Evolutionary conservation across 2,797 vertebrate genomes (phyloP), one percentile per base, ranked within the genome.

Genomic region (Hafferia zeledoni): DNA sequence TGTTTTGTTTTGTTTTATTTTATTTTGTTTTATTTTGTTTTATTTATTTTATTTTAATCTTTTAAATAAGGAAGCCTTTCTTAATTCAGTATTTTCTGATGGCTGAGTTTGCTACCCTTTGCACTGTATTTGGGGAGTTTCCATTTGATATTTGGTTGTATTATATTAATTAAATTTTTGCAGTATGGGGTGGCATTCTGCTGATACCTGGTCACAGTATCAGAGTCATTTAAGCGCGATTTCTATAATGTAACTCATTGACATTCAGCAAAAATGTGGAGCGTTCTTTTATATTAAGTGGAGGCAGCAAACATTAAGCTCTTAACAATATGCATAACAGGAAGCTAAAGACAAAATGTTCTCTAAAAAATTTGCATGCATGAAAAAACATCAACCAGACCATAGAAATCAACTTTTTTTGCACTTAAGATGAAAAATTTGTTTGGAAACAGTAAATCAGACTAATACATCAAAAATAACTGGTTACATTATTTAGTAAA

Each of bases 281-380:
- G 43, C 95, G 90, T 97, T 96, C 94, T 97, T 95, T 97, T 83
- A 76, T 95, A 95, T 76, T 93, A 96, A 97, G 83, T 89, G 79
- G 82, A 95, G 84, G 74, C 91, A 97, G 97, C 90, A 97, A 96
- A 94, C 91, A 96, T 90, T 97, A 97, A 97, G 78, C 84, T 94
- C 70, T 93, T 94, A 95, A 96, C 96, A 91, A 93, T 96, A 92
- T 95, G 72, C 79, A 87, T 95, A 93, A 90, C 82, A 93, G 91
- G 75, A 94, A 94, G 64, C 69, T 87, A 76, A 95, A 88, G 83
- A 96, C 87, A 92, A 91, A 96, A 93, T 49, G 76, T 78, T 96
- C 92, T 87, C 93, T 93, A 68, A 69, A 79, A 87, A 75, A 92
- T 95, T 91, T 97, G 84, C 94, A 97, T 94, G 87, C 86, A 53